Evolutionary conservation across 2,113 vertebrate genomes (phyloP), one percentile per base, ranked within the genome.

Genomic region (Tachycineta bicolor): DNA sequence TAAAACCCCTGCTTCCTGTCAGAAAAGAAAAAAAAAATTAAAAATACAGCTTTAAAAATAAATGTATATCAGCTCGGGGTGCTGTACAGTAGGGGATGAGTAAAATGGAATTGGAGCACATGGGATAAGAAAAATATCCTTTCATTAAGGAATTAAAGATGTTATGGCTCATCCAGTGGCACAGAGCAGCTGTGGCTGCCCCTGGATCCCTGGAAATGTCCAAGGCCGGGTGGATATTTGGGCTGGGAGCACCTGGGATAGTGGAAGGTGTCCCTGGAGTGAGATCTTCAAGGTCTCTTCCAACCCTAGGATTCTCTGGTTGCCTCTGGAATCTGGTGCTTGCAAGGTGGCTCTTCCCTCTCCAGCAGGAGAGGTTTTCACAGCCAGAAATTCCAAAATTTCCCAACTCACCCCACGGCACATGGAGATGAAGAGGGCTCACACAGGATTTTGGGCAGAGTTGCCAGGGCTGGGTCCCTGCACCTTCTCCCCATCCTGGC

Each of bases 11-110:
- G 34, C 5, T 53, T 31, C 41, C 10, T 84, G 17, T 5, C 10
- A 62, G 41, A 23, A 33, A 19, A 62, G 41, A 23, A 33, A 19
- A 12, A 56, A 18, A 78, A 9, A 9, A 1, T 5, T 21, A 16
- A 5, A 15, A 15, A 50, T 7, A 3, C 25, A 69, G 26, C 41
- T 85, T 56, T 31, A 43, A 60, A 67, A 89, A 52, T 3, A 34
- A 47, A 71, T 34, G 11, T 26, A 2, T 34, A 23, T 2, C 47
- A 43, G 17, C 33, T 75, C 46, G 21, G 7, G 7, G 31, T 4
- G 29, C 39, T 15, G 10, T 21, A 14, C 0, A 13, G 21, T 0
- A 1, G 4, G 12, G 11, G 29, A 34, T 13, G 33, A 47, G 31
- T 4, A 33, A 80, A 93, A 65, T 4, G 4, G 1, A 1, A 12